phyloP scores from a whole-genome alignment of 1,140 invertebrate genomes.

The Diorhabda carinulata region DNA sequence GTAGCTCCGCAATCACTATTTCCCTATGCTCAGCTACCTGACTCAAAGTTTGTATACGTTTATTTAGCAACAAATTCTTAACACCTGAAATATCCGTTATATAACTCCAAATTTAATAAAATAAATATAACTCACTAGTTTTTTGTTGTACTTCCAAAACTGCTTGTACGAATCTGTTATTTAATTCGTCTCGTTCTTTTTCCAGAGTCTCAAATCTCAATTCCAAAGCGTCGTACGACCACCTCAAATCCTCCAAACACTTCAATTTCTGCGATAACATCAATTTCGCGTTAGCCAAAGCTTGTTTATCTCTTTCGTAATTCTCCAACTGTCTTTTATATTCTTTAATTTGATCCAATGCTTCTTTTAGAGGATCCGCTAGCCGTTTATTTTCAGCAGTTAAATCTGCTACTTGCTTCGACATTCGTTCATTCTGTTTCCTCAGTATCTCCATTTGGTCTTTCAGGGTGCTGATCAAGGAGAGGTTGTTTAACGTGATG shows the following conservation, averaged over 20 bases:
- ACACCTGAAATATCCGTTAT: constrained; percentile 47
- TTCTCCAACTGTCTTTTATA: constrained; percentile 69
- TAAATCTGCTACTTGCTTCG: constrained; percentile 60
- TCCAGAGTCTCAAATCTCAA: constrained; percentile 75
- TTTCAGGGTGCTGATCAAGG: constrained; percentile 75
- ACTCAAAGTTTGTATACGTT: constrained; percentile 65
- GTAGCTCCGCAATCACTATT: constrained; percentile 62
- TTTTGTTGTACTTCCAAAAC: constrained; percentile 84
- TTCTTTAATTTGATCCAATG: constrained; percentile 63
- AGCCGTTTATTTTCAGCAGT: constrained; percentile 70
- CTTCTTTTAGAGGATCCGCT: constrained; percentile 64
- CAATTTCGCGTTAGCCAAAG: constrained; percentile 60
- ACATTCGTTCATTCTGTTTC: constrained; percentile 73
- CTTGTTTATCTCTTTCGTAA: constrained; percentile 75
- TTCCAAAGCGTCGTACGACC: constrained; percentile 72
- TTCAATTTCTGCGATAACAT: constrained; percentile 57
- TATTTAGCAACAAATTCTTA: constrained; percentile 71
- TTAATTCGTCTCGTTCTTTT: constrained; percentile 73
- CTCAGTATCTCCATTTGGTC: constrained; percentile 82
- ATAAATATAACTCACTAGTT: constrained; percentile 44
- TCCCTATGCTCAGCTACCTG: constrained; percentile 67
- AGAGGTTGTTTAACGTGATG: constrained; percentile 87
- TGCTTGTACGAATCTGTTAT: constrained; percentile 72
- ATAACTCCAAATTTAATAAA: neutral
- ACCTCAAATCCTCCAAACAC: constrained; percentile 69